A percentile compares a stretch with the other conserved stretches of the same genome.
phyloP scores from a whole-genome alignment of 2,113 vertebrate species.

The Holacanthus passer region DNA sequence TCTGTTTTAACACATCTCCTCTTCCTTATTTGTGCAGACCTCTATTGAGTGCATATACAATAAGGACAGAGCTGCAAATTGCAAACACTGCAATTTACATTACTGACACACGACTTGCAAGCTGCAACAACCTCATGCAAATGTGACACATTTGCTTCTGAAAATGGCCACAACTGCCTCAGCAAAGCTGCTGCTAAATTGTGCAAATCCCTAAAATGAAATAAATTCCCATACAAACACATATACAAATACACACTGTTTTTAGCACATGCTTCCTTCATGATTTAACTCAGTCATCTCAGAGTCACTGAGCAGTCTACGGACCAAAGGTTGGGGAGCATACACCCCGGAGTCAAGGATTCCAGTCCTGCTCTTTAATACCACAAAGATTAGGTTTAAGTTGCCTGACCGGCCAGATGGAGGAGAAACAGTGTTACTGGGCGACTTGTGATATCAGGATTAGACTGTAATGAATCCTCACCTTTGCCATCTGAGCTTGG shows the following conservation, averaged over 20 bases:
- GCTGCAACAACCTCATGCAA: neutral
- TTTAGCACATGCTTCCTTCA: neutral
- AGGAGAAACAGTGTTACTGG: constrained; percentile 31
- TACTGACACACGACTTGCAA: neutral
- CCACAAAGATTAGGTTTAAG: constrained; percentile 53
- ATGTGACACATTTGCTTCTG: neutral
- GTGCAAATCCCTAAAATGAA: neutral
- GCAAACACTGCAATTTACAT: neutral
- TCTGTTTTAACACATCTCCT: neutral
- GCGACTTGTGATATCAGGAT: constrained; percentile 59
- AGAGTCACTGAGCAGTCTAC: constrained; percentile 1
- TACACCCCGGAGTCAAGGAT: constrained; percentile 29
- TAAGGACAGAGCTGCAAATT: neutral
- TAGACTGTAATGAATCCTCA: constrained; percentile 80
- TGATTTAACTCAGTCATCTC: constrained; percentile 14
- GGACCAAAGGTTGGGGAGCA: neutral
- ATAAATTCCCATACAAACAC: neutral
- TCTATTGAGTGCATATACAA: neutral
- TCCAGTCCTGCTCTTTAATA: constrained; percentile 41
- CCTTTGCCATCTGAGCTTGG: constrained; percentile 99
- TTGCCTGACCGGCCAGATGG: constrained; percentile 38
- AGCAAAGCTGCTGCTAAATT: neutral
- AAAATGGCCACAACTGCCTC: neutral
- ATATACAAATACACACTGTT: constrained; percentile 1
- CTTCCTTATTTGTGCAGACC: neutral